Conservation (phyloP, 2,888 invertebrate genomes). For the Acleris literana region DNA sequence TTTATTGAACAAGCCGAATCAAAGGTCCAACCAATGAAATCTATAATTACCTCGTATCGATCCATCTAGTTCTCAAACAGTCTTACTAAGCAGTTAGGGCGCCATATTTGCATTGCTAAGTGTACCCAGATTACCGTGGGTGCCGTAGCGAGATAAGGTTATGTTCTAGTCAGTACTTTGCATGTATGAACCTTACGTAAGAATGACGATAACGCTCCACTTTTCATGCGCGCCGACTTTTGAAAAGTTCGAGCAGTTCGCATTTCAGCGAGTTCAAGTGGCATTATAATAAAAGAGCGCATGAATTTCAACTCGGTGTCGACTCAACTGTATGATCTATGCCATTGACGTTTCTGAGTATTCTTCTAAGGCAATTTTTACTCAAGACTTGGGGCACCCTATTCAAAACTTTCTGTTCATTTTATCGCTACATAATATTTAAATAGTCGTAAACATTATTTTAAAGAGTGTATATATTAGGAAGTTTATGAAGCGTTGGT, state of each 20-base stretch:
- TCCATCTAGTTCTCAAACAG: conserved; percentile 23
- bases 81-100: conserved; percentile 17
- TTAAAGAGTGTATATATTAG: background rate
- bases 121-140: conserved; percentile 44
- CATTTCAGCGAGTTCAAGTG: conserved; percentile 61
- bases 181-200: conserved; percentile 29
- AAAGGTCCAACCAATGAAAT: conserved; percentile 5
- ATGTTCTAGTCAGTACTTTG: conserved; percentile 21
- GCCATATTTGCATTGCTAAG: conserved; percentile 39
- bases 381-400: background rate
- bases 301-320: conserved; percentile 55
- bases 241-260: conserved; percentile 61
- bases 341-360: conserved; percentile 48
- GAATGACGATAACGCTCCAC: conserved; percentile 52
- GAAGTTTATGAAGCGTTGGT: conserved; percentile 14
- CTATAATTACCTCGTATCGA: conserved; percentile 4
- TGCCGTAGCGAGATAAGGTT: conserved; percentile 42
- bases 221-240: conserved; percentile 60
- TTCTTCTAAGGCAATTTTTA: conserved; percentile 4
- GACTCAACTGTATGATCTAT: conserved; percentile 51
- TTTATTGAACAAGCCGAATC: background rate
- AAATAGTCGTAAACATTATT: too few species aligned
- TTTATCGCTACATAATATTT: too few species aligned
- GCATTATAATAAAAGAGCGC: conserved; percentile 61
- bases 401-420: background rate